These are phyloP conservation scores for Calvadosia cruxmelitensis DNA, from an alignment of 30 jellyfish, hydroid and myxozoan species.

Conservation along the genomic window DNA sequence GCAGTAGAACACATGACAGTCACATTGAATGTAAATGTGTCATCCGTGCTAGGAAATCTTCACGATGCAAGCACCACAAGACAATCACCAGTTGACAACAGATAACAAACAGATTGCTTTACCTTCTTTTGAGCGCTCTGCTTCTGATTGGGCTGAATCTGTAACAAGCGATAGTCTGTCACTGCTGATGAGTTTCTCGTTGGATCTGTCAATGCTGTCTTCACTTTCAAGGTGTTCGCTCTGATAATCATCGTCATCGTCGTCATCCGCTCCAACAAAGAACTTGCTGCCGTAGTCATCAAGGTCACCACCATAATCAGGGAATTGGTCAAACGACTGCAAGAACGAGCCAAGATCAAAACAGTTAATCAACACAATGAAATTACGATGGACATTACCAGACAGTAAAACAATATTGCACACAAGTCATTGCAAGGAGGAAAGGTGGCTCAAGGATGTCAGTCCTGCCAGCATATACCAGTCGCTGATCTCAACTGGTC, in stretches of 20 bases:
- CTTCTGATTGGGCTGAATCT: not conserved
- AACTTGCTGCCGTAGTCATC: slow-evolving; percentile 22
- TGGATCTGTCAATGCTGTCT: slow-evolving; percentile 53
- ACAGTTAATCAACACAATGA: not conserved
- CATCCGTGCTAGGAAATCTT: no score
- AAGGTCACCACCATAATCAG: slow-evolving; percentile 27
- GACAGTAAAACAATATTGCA: no score
- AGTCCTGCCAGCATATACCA: no score
- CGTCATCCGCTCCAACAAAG: slow-evolving; percentile 26
- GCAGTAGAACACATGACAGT: no score
- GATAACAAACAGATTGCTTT: no score
- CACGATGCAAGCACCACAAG: no score
- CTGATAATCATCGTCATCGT: slow-evolving; percentile 44
- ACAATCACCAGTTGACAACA: no score
- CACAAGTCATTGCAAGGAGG: no score
- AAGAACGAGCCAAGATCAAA: not conserved
- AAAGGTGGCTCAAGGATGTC: no score
- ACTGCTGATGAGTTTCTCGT: not conserved
- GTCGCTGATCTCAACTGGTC: no score
- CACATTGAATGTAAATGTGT: no score
- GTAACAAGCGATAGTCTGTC: not conserved
- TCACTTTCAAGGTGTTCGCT: slow-evolving; percentile 72
- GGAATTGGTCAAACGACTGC: slow-evolving; percentile 35
- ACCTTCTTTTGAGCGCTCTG: not conserved
- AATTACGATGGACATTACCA: no score